Evolutionary conservation across 2,797 vertebrate species (phyloP).

Genomic region (Rhodeus uyekii): DNA sequence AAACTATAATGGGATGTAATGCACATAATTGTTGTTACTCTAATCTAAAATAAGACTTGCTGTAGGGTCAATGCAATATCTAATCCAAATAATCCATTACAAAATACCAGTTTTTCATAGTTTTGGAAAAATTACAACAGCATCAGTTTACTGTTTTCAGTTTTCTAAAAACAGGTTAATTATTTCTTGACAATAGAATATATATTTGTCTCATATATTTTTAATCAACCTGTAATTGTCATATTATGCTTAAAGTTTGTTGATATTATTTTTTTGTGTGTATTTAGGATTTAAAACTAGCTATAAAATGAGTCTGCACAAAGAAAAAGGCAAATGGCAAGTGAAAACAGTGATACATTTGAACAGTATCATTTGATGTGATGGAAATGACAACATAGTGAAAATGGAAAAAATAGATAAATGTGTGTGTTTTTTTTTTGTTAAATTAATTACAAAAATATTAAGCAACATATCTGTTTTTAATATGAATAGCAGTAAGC

Average conservation of each 20-base stretch:
- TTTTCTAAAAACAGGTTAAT: no score
- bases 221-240: background rate
- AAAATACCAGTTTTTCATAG: background rate
- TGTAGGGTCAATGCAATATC: background rate
- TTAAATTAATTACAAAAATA: no score
- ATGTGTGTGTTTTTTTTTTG: no score
- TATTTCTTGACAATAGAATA: background rate
- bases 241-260: background rate
- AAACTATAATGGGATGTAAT: no score
- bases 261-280: background rate
- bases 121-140: background rate
- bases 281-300: background rate
- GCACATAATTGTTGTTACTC: background rate
- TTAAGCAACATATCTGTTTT: no score
- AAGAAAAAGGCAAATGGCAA: background rate
- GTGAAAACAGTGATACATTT: no score
- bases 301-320: background rate
- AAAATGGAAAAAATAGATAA: no score
- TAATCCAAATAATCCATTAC: background rate
- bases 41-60: background rate
- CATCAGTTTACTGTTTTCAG: no score
- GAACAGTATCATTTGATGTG: background rate
- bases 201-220: background rate
- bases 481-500: background rate
- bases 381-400: background rate